Evolutionary conservation across 1,140 invertebrate species (phyloP).

Genomic region (Pseudobourletiella spinata): DNA sequence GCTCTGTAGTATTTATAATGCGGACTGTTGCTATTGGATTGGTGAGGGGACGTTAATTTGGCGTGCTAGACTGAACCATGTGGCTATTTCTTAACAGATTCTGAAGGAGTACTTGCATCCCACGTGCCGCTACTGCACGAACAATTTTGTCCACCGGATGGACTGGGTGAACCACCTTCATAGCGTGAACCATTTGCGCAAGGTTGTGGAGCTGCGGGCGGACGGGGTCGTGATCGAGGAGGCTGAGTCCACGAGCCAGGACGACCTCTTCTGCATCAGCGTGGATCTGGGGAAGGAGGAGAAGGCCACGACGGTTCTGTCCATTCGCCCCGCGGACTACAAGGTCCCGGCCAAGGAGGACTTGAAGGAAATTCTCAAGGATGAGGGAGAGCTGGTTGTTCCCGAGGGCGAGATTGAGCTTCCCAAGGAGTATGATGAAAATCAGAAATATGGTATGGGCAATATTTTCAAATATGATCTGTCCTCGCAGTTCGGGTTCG

Average conservation of each 20-base stretch:
- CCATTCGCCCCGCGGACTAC: constrained; percentile 14
- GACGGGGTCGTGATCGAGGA: constrained; percentile 7
- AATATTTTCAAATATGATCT: neutral
- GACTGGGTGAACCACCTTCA: constrained; percentile 33
- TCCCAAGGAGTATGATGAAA: constrained; percentile 18
- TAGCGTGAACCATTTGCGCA: constrained; percentile 15
- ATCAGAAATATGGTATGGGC: constrained; percentile 16
- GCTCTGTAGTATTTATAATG: no score
- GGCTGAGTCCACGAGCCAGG: constrained; percentile 15
- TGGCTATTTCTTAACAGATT: constrained; percentile 13
- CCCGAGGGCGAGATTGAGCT: constrained; percentile 13
- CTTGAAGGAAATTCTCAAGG: constrained; percentile 21
- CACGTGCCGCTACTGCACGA: constrained; percentile 23
- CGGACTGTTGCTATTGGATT: no score
- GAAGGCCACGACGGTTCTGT: constrained; percentile 14
- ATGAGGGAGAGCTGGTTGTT: constrained; percentile 17
- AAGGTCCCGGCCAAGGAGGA: constrained; percentile 15
- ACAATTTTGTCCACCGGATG: constrained; percentile 31
- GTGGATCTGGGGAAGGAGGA: constrained; percentile 25
- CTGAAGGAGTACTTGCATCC: constrained; percentile 36
- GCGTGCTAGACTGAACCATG: no score
- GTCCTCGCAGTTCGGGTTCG: no score
- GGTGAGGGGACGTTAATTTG: no score
- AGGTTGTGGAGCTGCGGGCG: constrained; percentile 17
- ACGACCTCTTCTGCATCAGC: constrained; percentile 25